phyloP scores from a whole-genome alignment of 2,113 vertebrate genomes.

The Vimba vimba region DNA sequence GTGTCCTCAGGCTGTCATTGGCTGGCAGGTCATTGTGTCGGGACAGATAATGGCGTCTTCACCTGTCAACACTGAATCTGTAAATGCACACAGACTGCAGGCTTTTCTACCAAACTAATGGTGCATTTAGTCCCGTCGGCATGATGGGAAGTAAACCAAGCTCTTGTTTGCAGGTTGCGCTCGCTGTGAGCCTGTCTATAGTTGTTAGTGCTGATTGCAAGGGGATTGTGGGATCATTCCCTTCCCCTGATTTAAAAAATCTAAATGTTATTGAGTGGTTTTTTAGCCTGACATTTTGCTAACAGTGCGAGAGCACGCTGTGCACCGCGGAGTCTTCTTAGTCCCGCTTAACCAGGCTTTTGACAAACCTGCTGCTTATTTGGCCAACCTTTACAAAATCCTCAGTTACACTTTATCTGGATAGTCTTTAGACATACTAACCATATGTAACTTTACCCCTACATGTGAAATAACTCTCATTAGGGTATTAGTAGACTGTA shows the following conservation, averaged over 20 bases:
- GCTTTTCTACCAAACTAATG: neutral
- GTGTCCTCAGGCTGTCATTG: neutral
- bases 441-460: no score
- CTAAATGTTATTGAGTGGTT: conserved; percentile 10
- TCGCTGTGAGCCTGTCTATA: neutral
- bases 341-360: neutral
- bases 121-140: neutral
- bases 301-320: neutral
- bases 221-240: conserved; percentile 8
- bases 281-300: conserved; percentile 24
- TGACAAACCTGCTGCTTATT: neutral
- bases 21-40: neutral
- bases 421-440: no score
- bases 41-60: neutral
- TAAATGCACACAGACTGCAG: neutral
- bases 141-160: neutral
- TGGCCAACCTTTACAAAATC: neutral
- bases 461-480: no score
- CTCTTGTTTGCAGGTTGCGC: neutral
- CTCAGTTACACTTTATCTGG: neutral
- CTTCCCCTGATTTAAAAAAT: neutral
- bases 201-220: conserved; percentile 20
- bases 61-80: neutral
- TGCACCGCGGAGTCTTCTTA: neutral
- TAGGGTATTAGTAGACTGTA: no score